Evolutionary conservation across 2,113 vertebrate species (phyloP), one percentile per base, ranked within the genome.

Genomic region (Pangasianodon gigas): DNA sequence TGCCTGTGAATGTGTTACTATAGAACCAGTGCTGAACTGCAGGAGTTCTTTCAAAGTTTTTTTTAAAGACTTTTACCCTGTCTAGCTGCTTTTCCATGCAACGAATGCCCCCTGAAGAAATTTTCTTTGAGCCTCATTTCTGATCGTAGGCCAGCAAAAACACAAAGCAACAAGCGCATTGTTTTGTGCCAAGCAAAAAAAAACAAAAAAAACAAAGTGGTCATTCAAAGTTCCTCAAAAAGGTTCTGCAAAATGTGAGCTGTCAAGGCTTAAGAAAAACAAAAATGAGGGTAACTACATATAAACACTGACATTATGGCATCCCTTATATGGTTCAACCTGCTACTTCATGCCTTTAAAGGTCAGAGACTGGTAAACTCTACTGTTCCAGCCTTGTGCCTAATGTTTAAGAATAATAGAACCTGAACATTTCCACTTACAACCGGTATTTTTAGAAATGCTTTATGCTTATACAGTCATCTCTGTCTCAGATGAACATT

Each of bases 271-370:
- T 24, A 46, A 65, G 56, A 41, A 56, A 83, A 51, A 67, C 16
- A 32, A 62, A 84, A 56, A 87, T 14, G 77, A 58, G 44, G 79
- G 48, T 75, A 79, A 0, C 24, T 51, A 46, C 69, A 54, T 85
- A 77, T 79, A 82, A 82, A n/a, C 24, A 29, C 54, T 91, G 86
- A 88, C 91, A 91, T 88, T 83, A 88, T 32, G 29, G 79, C 65
- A n/a, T 32, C 2, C 19, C 44, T 89, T 19, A 44, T 82, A 62
- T 82, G 13, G 83, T 54, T 75, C 48, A 67, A 88, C 87, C 58
- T 87, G 75, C 67, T 80, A 75, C 54, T 89, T 89, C n/a, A 37
- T 32, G 56, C 65, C 41, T 89, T 44, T 80, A 89, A 85, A 89
- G 86, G 81, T 91, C 37, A 89, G 65, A 84, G 32, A 46, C 48